Evolutionary conservation across 2,888 invertebrate species (phyloP).

Genomic region (Acleris holmiana): DNA sequence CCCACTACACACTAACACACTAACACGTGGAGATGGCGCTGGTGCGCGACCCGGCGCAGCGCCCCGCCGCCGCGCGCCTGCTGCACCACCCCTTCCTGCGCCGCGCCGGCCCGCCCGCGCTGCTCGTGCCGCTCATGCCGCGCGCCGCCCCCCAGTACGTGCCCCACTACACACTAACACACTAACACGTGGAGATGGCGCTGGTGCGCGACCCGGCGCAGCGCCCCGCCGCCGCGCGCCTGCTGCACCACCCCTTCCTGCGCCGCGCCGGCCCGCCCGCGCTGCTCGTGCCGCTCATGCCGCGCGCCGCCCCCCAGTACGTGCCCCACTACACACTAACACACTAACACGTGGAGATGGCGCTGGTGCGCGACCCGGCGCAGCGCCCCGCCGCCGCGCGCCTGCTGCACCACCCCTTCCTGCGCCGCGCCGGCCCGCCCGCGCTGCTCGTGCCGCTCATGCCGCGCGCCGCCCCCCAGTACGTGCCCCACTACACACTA

Average conservation of each 20-base stretch:
- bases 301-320: slow-evolving; percentile 39
- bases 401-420: too few relatives aligned
- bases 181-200: slow-evolving; percentile 87
- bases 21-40: slow-evolving; percentile 71
- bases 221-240: slow-evolving; percentile 87
- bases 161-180: background rate
- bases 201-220: too few relatives aligned
- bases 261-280: slow-evolving; percentile 93
- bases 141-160: background rate
- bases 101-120: slow-evolving; percentile 92
- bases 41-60: too few relatives aligned
- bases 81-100: too few relatives aligned
- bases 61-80: slow-evolving; percentile 89
- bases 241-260: too few relatives aligned
- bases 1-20: too few relatives aligned
- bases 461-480: slow-evolving; percentile 50
- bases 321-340: too few relatives aligned
- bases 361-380: too few relatives aligned
- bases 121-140: slow-evolving; percentile 92
- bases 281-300: slow-evolving; percentile 91
- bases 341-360: slow-evolving; percentile 58
- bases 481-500: background rate
- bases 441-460: slow-evolving; percentile 91
- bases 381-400: slow-evolving; percentile 89
- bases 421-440: slow-evolving; percentile 94